Conservation (phyloP, 1,140 invertebrate genomes). For the Myzus persicae region DNA sequence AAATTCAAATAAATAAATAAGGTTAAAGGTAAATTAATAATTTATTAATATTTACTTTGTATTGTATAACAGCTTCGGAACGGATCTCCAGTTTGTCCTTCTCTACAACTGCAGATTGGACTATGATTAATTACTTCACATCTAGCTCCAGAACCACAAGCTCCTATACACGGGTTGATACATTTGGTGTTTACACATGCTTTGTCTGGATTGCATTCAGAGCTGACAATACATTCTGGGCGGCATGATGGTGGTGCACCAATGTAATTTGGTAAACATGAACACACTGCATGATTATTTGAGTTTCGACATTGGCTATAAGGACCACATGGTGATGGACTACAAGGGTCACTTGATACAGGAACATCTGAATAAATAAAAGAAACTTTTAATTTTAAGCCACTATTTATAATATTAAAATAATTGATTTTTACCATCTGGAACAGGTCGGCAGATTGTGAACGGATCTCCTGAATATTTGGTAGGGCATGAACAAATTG, state of each 20-base stretch:
- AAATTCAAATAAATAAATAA: not conserved
- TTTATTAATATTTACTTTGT: slow-evolving; percentile 67
- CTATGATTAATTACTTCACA: slow-evolving; percentile 88
- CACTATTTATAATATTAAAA: not conserved
- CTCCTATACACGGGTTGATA: slow-evolving; percentile 82
- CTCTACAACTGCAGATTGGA: slow-evolving; percentile 81
- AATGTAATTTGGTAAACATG: slow-evolving; percentile 78
- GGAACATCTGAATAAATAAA: slow-evolving; percentile 64
- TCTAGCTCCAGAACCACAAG: slow-evolving; percentile 81
- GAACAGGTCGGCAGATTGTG: slow-evolving; percentile 68
- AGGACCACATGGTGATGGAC: slow-evolving; percentile 78
- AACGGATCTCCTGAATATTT: slow-evolving; percentile 76
- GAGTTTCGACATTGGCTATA: slow-evolving; percentile 79
- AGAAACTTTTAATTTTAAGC: not conserved
- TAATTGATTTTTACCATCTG: slow-evolving; percentile 59
- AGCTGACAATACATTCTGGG: slow-evolving; percentile 83
- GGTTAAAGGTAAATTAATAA: not conserved
- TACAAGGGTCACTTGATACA: slow-evolving; percentile 71
- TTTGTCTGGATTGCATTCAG: slow-evolving; percentile 78
- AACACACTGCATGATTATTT: slow-evolving; percentile 78
- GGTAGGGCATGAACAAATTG: slow-evolving; percentile 75
- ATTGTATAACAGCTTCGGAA: slow-evolving; percentile 75
- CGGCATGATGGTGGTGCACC: slow-evolving; percentile 80
- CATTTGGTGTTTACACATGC: slow-evolving; percentile 87
- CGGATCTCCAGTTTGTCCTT: slow-evolving; percentile 84